Percentiles rank a stretch among this genome's conserved stretches.
These are phyloP conservation scores for Drosophila mettleri DNA, from an alignment of 2,888 invertebrate species.

Conservation along the genomic window DNA sequence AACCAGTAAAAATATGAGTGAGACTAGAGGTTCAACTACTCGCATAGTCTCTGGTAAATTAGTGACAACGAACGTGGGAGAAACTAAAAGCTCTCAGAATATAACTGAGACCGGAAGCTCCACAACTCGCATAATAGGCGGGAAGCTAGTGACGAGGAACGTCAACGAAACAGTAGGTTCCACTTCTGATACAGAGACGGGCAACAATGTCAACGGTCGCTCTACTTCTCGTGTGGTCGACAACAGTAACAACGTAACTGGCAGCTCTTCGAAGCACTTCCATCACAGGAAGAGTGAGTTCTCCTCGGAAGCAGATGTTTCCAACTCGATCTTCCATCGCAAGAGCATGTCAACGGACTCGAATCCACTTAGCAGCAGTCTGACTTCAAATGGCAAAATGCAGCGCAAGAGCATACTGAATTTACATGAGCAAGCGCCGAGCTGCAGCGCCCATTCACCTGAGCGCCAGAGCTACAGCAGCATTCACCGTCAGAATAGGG, in stretches of 20 bases:
- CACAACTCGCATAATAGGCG: conserved; percentile 7
- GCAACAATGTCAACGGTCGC: conserved; percentile 31
- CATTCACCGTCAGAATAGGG: conserved; percentile 90
- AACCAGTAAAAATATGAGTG: neutral
- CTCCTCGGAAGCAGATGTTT: conserved; percentile 90
- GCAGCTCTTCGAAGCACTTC: conserved; percentile 78
- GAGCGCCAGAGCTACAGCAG: conserved; percentile 92
- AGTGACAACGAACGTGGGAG: conserved; percentile 8
- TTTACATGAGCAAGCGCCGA: conserved; percentile 90
- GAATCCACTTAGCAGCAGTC: conserved; percentile 74
- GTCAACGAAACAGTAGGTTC: conserved; percentile 6
- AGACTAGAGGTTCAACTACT: conserved; percentile 2
- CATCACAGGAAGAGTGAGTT: conserved; percentile 92
- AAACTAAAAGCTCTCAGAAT: neutral
- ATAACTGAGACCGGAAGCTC: conserved; percentile 15
- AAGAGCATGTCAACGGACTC: conserved; percentile 85
- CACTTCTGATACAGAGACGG: conserved; percentile 20
- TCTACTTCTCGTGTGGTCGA: conserved; percentile 31
- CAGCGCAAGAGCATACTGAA: conserved; percentile 93
- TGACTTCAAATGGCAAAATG: conserved; percentile 87
- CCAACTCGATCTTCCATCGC: conserved; percentile 91
- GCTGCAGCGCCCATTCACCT: conserved; percentile 88
- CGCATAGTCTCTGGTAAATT: conserved; percentile 11
- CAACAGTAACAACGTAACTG: conserved; percentile 36
- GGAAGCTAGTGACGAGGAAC: conserved; percentile 4